Evolutionary conservation across 2,113 vertebrate genomes (phyloP).

Genomic region (Psammodynastes pulverulentus): DNA sequence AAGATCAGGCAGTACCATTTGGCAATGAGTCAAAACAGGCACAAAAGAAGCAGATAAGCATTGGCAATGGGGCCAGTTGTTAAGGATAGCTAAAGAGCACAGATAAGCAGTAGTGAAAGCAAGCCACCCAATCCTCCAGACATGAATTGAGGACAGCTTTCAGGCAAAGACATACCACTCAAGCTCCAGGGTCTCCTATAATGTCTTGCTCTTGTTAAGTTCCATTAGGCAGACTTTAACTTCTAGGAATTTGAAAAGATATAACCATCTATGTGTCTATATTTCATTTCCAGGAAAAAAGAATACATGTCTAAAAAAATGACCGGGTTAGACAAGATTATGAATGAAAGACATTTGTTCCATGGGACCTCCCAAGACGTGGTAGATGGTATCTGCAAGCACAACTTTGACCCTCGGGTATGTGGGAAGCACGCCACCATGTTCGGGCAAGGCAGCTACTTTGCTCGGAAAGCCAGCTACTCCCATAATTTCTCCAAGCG

Average conservation of each 20-base stretch:
- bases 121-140: neutral
- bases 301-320: constrained; percentile 94
- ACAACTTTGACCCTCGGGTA: constrained; percentile 97
- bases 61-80: neutral
- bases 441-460: constrained; percentile 99
- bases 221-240: neutral
- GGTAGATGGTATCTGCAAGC: constrained; percentile 97
- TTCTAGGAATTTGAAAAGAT: neutral
- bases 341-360: constrained; percentile 95
- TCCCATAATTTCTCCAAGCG: constrained; percentile 97
- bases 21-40: neutral
- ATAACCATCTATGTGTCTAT: neutral
- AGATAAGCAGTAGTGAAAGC: neutral
- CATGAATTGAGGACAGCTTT: neutral
- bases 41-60: neutral
- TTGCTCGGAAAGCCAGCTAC: constrained; percentile 94
- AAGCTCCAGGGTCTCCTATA: no score
- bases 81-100: neutral
- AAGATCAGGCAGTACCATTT: neutral
- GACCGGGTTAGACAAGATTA: constrained; percentile 85
- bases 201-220: neutral
- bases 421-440: constrained; percentile 98
- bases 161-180: neutral
- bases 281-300: constrained; percentile 84
- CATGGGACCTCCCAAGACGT: constrained; percentile 96